Base-by-base conservation (phyloP, 2,888 invertebrate genomes). In the Oligia fasciuncula region DNA sequence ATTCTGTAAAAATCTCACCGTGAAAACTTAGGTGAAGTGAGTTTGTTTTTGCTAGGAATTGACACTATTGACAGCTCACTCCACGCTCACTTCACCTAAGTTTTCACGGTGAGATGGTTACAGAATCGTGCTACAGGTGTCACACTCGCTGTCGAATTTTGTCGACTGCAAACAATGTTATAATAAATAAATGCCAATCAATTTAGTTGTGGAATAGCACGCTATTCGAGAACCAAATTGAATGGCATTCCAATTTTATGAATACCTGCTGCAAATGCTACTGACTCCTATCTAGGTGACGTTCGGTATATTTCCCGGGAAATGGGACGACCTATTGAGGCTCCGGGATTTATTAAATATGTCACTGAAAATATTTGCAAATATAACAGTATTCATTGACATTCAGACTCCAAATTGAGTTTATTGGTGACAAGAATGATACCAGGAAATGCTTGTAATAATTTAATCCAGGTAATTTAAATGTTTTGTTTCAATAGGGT, bases 221-320 rank as follows among this genome's bases (percentile, higher is more conserved):
- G 75, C 62, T 29, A 6, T 62, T 62, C 14, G 14, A 29, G 29
- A 29, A 29, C 62, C 2, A 57, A n/a, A n/a, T n/a, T 4, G 23
- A 60, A 5, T 29, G n/a, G n/a, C 13, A 60, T 60, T 19, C 29
- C 40, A 40, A 62, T 9, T 74, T 63, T 29, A 11, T 46, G 14
- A 17, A 51, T 40, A 23, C 23, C 49, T 63, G 78, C 8, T 77
- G 17, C 8, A 14, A 40, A 51, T 68, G 77, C 3, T 1, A 65
- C 17, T 57, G 79, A 71, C 49, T 57, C 8, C 0, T 60, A 71
- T 46, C 14, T 72, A 62, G 71, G 80, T 67, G 66, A 80, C 14
- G 35, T 19, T 51, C 40, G n/a, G 46, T 19, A 43, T 46, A 1
- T 14, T 49, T 57, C 35, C 57, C 14, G 57, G 46, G 57, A 60